Evolutionary conservation across 2,797 vertebrate species (phyloP), one percentile per base, ranked within the genome.

Genomic region (Rhodeus uyekii): DNA sequence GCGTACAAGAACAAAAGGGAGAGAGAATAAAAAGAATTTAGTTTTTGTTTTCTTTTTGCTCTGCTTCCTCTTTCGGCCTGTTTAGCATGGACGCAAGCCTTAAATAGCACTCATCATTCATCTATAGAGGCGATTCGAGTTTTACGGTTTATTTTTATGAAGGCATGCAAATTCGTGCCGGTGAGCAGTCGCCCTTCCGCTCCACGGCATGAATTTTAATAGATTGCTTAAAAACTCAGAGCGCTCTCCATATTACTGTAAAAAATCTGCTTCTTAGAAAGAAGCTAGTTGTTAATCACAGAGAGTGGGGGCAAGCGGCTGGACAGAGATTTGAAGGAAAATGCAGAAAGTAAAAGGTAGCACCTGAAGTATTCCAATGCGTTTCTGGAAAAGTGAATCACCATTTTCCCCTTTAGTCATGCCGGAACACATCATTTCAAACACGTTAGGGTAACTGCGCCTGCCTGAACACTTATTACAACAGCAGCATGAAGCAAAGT

Each of bases 61-160:
- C 16, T 7, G 46, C 71, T 74, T 81, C 34, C 71, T 55, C 61
- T 67, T 81, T 81, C 36, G 64, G 60, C 32, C 24, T 53, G 34
- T 81, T 75, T 36, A 75, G 61, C 60, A 65, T 18, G 34, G 8
- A 24, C 3, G 3, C 48, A 18, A 34, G 39, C 29, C 50, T 68
- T 76, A 36, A 16, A 8, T 32, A 42, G 64, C 42, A 39, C 46
- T 24, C 48, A 80, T 74, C 76, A 48, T 75, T 80, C 68, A 84
- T 80, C 76, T 79, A 74, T 58, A 75, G 68, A 58, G 60, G 69
- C 50, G 50, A 74, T 74, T 36, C 46, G 77, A 79, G 36, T 67
- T 79, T 75, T 79, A 79, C 76, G 68, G 76, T 80, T 79, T 80
- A 79, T 80, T 80, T 84, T 84, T 84, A 80, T 68, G 82, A 67